Base-by-base conservation (phyloP, 2,888 invertebrate species). In the Pyrochroa serraticornis region DNA sequence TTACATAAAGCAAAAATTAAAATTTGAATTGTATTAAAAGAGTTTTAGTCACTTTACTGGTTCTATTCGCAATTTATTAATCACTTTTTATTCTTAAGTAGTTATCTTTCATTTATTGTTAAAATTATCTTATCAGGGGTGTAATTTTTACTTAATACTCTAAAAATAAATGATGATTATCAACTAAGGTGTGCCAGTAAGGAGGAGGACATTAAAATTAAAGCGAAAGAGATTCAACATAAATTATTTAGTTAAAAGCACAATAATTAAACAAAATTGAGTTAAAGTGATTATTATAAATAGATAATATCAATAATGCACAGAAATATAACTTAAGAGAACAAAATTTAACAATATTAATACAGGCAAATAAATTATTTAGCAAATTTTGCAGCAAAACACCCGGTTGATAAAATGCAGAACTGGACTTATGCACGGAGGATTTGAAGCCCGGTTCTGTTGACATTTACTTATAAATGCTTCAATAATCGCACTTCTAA, bases 401-500 rank as follows among this genome's bases (percentile, higher is more conserved):
- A 43, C 1, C 30, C 43, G 8, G 8, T n/a, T 43, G 33, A 43
- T 43, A 2, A 42, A 12, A 22, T 42, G 31, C 10, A 30, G 32
- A n/a, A 42, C n/a, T 42, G 43, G 43, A 43, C 14, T 10, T 1
- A 43, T 10, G 13, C 43, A 43, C 30, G 12, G 32, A 7, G 33
- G 33, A 22, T 5, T 22, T 32, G 33, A 9, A 3, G 43, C 32
- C 13, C 12, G 43, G 12, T 32, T n/a, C 6, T 31, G 32, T 7
- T 10, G 32, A 9, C 12, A 32, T 31, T 43, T 14, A 14, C 8
- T 14, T 7, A 34, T 13, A 37, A 39, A 50, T 1, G 45, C 37
- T 51, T 57, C 57, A 8, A 57, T 46, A 22, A 57, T 57, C 10
- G 41, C 36, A 46, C 38, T 38, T 14, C 39, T 44, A 30, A 57